Evolutionary conservation across 2,888 invertebrate species (phyloP).

Genomic region (Daptonema setosum): DNA sequence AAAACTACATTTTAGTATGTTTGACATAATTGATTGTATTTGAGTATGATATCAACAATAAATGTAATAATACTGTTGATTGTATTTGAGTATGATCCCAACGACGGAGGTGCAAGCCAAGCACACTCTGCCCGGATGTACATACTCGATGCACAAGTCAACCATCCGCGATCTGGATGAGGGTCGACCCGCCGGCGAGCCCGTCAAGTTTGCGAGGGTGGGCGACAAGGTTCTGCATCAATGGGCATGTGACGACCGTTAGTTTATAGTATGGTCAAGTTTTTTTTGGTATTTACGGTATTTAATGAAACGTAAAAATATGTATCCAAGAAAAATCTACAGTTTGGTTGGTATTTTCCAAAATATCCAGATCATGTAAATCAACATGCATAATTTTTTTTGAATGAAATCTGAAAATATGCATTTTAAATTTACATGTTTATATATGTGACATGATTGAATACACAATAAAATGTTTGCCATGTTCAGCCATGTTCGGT

Average conservation of each 20-base stretch:
- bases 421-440: too few species aligned
- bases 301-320: not conserved
- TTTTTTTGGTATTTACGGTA: not conserved
- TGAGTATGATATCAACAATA: too few species aligned
- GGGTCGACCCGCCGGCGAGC: conserved; percentile 18
- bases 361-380: not conserved
- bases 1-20: too few species aligned
- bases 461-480: not conserved
- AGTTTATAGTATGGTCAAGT: conserved; percentile 4
- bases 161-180: conserved; percentile 20
- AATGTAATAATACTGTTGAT: not conserved
- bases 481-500: conserved; percentile 24
- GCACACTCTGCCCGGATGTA: conserved; percentile 25
- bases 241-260: conserved; percentile 27
- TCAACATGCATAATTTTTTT: not conserved
- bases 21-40: too few species aligned
- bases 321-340: not conserved
- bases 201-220: conserved; percentile 24
- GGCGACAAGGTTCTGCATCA: conserved; percentile 26
- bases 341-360: not conserved
- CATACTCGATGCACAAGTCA: conserved; percentile 23
- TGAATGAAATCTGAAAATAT: not conserved
- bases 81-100: conserved; percentile 21
- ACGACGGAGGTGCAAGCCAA: conserved; percentile 26
- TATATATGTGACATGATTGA: not conserved